Conservation (phyloP, 2,113 vertebrate species). For the Patagioenas fasciata region DNA sequence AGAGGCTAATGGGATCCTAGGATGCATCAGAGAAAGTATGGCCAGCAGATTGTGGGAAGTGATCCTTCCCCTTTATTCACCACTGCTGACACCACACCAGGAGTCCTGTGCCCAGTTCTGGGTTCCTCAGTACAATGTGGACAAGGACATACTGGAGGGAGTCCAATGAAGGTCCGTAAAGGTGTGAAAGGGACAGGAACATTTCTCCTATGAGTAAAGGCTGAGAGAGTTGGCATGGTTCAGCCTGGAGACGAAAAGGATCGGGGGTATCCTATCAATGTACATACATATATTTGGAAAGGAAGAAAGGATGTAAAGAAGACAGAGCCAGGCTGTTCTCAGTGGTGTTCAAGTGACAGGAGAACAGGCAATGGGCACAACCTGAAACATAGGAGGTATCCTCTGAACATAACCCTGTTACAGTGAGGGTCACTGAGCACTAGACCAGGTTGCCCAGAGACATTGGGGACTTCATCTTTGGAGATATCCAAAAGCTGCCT, state of each 20-base stretch:
- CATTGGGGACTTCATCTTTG: neutral
- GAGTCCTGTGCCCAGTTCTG: neutral
- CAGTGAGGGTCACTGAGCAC: neutral
- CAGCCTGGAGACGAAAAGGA: neutral
- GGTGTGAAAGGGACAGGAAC: too few species aligned
- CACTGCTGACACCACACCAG: neutral
- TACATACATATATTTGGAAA: neutral
- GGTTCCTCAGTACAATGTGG: fast-evolving
- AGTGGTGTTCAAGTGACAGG: neutral
- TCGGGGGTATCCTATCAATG: neutral
- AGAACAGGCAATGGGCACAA: neutral
- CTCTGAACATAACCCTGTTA: neutral
- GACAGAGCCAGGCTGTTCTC: neutral
- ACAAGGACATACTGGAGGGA: too few species aligned
- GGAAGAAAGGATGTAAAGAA: neutral
- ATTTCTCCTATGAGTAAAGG: neutral
- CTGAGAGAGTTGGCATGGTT: neutral
- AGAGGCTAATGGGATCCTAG: neutral
- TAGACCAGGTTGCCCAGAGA: neutral
- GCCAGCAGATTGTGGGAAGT: fast-evolving
- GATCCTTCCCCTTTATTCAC: neutral
- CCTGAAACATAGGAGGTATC: neutral
- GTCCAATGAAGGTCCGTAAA: neutral
- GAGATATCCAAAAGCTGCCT: neutral
- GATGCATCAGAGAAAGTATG: neutral